phyloP scores from a whole-genome alignment of 23 tunicate genomes.

The Styela plicata region DNA sequence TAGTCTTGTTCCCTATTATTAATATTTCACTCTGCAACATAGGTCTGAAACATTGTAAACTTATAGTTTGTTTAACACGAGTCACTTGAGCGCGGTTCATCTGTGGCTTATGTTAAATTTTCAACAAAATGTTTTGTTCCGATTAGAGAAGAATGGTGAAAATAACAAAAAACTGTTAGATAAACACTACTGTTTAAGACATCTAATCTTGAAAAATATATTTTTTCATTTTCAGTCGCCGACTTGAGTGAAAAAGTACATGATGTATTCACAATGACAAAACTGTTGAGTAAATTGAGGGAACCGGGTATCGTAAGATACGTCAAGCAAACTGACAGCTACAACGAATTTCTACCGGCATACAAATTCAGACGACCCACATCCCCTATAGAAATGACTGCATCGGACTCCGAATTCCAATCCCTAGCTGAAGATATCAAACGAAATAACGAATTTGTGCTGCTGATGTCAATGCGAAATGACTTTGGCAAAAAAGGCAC shows the following conservation, averaged over 20 bases:
- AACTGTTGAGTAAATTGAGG: constrained; percentile 1
- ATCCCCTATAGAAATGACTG: not conserved
- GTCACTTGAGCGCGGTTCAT: too few species aligned
- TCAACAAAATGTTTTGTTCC: too few species aligned
- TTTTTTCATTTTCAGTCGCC: constrained; percentile 7
- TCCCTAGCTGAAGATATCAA: not conserved
- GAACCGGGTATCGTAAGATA: not conserved
- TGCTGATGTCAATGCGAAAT: constrained; percentile 25
- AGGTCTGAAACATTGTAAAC: too few species aligned
- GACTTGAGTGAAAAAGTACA: constrained; percentile 7
- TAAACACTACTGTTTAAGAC: too few species aligned
- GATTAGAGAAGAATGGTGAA: too few species aligned
- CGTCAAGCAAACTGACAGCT: constrained; percentile 5
- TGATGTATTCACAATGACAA: constrained; percentile 29
- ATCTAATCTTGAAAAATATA: too few species aligned
- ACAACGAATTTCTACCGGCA: constrained; percentile 22
- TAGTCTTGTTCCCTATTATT: too few species aligned
- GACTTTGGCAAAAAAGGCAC: constrained; percentile 21
- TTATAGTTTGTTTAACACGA: too few species aligned
- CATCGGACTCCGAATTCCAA: constrained; percentile 9
- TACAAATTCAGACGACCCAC: constrained; percentile 20
- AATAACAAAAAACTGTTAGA: too few species aligned
- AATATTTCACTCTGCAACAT: too few species aligned
- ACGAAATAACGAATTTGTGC: constrained; percentile 3
- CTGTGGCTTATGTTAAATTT: too few species aligned